Conservation (phyloP, 1,140 invertebrate species). For the Drosophila persimilis region DNA sequence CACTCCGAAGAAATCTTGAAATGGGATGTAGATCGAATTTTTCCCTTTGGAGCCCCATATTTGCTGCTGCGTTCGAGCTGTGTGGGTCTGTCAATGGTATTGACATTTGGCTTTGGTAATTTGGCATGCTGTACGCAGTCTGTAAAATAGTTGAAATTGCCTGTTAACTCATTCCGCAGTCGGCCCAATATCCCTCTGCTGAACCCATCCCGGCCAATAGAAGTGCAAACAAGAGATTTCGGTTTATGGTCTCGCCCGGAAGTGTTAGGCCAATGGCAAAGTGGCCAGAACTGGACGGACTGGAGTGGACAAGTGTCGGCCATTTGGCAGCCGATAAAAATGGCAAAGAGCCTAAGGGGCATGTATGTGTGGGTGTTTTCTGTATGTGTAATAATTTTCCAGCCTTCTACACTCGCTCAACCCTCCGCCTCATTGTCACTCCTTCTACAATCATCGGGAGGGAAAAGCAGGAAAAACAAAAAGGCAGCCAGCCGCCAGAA, state of each 20-base stretch:
- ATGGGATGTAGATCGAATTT: background rate
- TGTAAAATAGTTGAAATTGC: conserved; percentile 76
- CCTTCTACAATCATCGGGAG: background rate
- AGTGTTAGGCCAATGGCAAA: conserved; percentile 63
- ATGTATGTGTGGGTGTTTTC: conserved; percentile 39
- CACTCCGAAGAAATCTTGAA: background rate
- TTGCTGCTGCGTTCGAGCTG: background rate
- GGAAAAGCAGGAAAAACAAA: conserved; percentile 38
- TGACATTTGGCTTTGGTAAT: conserved; percentile 74
- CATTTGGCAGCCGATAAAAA: conserved; percentile 79
- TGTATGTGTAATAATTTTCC: conserved; percentile 33
- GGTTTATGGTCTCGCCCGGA: conserved; percentile 60
- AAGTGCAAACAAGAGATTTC: conserved; percentile 50
- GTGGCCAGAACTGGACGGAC: conserved; percentile 22
- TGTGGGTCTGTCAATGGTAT: conserved; percentile 55
- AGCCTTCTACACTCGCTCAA: conserved; percentile 5
- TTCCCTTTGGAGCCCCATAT: background rate
- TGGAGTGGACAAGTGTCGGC: conserved; percentile 60
- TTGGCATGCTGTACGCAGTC: conserved; percentile 65
- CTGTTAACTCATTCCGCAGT: conserved; percentile 71
- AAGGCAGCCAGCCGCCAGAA: conserved; percentile 1
- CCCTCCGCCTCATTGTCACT: background rate
- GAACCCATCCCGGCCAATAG: conserved; percentile 22
- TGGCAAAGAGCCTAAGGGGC: conserved; percentile 50
- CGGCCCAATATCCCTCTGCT: conserved; percentile 1